Conservation (phyloP, 2,797 vertebrate species). For the Crocodylus rhombifer region DNA sequence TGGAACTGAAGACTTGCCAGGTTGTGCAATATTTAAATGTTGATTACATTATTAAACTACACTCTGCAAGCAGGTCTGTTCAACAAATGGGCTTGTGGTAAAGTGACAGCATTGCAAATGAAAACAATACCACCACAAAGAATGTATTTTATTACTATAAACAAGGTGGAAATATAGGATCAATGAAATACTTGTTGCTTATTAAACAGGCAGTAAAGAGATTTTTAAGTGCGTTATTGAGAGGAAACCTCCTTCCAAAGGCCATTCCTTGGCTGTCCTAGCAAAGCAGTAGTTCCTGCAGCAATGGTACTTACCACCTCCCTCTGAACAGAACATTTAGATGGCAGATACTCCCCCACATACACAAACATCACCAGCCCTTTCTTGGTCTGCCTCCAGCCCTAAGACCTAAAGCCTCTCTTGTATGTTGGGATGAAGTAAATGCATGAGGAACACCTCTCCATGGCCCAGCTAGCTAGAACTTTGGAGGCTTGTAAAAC, state of each 20-base stretch:
- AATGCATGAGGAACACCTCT: fast-evolving
- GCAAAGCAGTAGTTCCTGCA: background rate
- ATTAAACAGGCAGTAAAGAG: fast-evolving
- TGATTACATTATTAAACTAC: background rate
- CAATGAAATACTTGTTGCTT: background rate
- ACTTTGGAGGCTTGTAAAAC: background rate
- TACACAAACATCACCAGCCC: background rate
- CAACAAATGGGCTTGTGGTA: background rate
- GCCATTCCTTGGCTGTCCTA: fast-evolving
- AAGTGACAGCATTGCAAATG: background rate
- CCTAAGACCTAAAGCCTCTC: background rate
- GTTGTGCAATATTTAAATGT: fast-evolving
- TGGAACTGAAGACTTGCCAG: background rate
- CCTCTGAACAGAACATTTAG: background rate
- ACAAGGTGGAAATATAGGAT: background rate
- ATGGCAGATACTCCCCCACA: fast-evolving
- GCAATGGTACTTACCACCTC: background rate
- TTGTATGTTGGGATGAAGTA: fast-evolving
- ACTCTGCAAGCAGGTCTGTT: background rate
- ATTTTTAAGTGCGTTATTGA: background rate
- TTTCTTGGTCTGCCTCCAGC: background rate
- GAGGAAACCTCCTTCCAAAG: background rate
- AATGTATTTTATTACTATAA: fast-evolving
- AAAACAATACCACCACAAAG: background rate
- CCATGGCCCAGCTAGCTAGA: background rate